Conservation (phyloP, 2,113 vertebrate species). For the Lepisosteus osseus region DNA sequence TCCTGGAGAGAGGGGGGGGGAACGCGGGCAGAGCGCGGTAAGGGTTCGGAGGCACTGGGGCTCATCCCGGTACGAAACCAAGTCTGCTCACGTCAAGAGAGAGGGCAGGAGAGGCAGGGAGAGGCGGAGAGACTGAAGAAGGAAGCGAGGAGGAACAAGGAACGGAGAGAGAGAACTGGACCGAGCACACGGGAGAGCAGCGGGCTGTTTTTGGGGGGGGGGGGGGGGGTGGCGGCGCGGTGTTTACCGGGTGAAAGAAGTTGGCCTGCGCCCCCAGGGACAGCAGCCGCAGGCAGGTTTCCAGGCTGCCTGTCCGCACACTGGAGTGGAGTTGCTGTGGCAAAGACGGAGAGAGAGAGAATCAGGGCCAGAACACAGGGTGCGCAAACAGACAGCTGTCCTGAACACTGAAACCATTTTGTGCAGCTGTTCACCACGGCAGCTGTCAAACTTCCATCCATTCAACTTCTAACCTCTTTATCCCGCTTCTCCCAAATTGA, state of each 20-base stretch:
- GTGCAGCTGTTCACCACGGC: not conserved
- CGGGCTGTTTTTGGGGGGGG: not conserved
- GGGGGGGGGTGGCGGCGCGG: not conserved
- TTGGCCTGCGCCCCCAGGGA: conserved; percentile 95
- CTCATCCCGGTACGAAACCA: no score
- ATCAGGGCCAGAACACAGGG: not conserved
- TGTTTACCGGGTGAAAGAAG: conserved; percentile 93
- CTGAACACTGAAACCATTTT: not conserved
- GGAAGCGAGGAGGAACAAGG: not conserved
- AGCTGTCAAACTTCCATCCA: no score
- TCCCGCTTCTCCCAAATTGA: no score
- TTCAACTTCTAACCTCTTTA: no score
- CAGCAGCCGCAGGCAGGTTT: conserved; percentile 92
- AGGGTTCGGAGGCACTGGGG: no score
- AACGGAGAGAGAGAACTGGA: not conserved
- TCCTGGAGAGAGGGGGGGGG: conserved; percentile 58
- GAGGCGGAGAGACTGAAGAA: not conserved
- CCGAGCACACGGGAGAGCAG: no score
- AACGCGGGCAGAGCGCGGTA: no score
- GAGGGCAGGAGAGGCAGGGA: no score
- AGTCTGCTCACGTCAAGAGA: no score
- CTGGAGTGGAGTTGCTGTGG: conserved; percentile 94
- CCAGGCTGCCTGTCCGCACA: conserved; percentile 92
- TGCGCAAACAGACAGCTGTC: not conserved
- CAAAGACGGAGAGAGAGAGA: conserved; percentile 25